Conservation (phyloP, 1,140 invertebrate genomes). For the Hyphantria cunea region DNA sequence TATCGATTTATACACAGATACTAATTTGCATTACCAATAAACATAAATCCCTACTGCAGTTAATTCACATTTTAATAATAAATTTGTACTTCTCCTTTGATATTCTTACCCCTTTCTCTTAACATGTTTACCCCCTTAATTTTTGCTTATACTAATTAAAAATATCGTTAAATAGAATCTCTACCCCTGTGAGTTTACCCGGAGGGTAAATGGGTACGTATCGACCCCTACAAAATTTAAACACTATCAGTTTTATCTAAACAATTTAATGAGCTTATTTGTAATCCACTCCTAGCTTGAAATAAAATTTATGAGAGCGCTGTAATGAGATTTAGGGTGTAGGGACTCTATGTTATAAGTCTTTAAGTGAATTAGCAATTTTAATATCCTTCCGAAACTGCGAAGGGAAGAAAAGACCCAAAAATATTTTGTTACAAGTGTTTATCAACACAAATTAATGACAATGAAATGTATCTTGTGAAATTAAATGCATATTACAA, state of each 20-base stretch:
- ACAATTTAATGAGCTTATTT: slow-evolving; percentile 40
- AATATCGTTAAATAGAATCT: slow-evolving; percentile 26
- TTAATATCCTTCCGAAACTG: too few species aligned
- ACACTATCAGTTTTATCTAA: slow-evolving; percentile 33
- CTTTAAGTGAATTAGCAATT: slow-evolving; percentile 4
- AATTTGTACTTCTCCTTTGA: too few species aligned
- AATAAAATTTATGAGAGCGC: slow-evolving; percentile 48
- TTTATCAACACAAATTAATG: too few species aligned
- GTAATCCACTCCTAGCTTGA: slow-evolving; percentile 35
- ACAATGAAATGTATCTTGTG: too few species aligned
- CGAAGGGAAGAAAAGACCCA: too few species aligned
- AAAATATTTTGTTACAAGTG: too few species aligned
- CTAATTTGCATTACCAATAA: too few species aligned
- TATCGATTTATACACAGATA: too few species aligned
- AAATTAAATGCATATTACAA: too few species aligned
- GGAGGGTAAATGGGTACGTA: slow-evolving; percentile 1
- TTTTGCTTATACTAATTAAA: slow-evolving; percentile 14
- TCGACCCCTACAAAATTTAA: slow-evolving; percentile 23
- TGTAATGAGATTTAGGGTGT: slow-evolving; percentile 48
- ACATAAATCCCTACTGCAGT: too few species aligned
- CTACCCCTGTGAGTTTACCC: slow-evolving; percentile 1
- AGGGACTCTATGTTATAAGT: slow-evolving; percentile 16
- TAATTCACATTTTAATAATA: too few species aligned
- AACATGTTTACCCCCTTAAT: neutral
- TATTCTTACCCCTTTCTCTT: too few species aligned